Evolutionary conservation across 2,797 vertebrate genomes (phyloP).

Genomic region (Anabacerthia variegaticeps): DNA sequence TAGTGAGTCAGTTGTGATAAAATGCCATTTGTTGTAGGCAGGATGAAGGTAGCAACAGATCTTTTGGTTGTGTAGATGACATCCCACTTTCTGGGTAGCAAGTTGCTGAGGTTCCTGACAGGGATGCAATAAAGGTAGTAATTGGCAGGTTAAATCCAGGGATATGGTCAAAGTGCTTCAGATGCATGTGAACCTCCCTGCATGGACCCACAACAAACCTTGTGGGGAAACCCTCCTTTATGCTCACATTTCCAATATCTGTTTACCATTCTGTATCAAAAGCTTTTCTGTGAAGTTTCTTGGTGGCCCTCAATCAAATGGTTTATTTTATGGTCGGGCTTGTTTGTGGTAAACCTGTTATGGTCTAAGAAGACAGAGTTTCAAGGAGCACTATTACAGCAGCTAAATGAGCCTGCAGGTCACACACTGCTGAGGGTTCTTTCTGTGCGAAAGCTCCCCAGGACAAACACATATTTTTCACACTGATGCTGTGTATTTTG

Average conservation of each 20-base stretch:
- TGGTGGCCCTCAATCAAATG: not conserved
- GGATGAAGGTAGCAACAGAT: not conserved
- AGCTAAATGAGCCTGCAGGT: not conserved
- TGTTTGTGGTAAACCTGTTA: not conserved
- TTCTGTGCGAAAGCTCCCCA: not conserved
- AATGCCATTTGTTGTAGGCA: not conserved
- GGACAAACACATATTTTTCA: conserved; percentile 14
- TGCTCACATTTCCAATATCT: not conserved
- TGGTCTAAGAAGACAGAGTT: not conserved
- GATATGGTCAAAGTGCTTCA: not conserved
- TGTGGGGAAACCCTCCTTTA: not conserved
- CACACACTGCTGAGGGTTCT: not conserved
- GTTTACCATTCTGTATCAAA: not conserved
- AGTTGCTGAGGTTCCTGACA: not conserved
- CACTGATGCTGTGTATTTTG: conserved; percentile 59
- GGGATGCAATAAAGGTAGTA: not conserved
- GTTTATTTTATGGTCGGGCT: not conserved
- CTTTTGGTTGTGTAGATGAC: not conserved
- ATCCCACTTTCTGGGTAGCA: not conserved
- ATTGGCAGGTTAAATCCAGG: not conserved
- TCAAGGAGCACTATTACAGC: not conserved
- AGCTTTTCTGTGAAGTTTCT: conserved; percentile 4
- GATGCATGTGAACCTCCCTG: not conserved
- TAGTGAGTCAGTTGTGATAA: not conserved
- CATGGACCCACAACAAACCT: not conserved